Evolutionary conservation across 2,113 vertebrate species (phyloP).

Genomic region (Podarcis cretensis): DNA sequence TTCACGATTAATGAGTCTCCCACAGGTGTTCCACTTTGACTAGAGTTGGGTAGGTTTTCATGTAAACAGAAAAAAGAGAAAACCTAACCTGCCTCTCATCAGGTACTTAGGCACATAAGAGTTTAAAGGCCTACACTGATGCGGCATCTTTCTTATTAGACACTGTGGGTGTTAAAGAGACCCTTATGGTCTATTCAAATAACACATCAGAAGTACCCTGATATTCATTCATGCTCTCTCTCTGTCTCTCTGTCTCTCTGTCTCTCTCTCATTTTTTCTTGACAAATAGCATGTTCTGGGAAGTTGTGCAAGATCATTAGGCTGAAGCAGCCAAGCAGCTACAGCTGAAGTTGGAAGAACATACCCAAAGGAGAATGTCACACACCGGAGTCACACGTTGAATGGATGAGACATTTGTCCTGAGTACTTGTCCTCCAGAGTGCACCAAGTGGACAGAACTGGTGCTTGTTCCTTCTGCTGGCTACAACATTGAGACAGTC

Average conservation of each 20-base stretch:
- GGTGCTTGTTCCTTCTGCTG: not conserved
- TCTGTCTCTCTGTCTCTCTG: not conserved
- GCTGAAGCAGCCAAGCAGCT: conserved; percentile 31
- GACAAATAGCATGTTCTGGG: not conserved
- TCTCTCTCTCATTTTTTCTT: conserved; percentile 38
- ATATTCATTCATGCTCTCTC: conserved; percentile 1
- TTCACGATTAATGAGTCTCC: conserved; percentile 61
- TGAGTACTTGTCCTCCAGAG: not conserved
- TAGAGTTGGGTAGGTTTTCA: conserved; percentile 54
- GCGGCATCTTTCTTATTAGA: conserved; percentile 60
- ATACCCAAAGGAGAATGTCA: conserved; percentile 27
- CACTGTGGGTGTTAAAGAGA: conserved; percentile 18
- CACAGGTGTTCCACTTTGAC: conserved; percentile 64
- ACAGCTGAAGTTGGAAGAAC: conserved; percentile 1
- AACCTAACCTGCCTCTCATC: conserved; percentile 50
- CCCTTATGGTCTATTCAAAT: conserved; percentile 48
- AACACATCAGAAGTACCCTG: conserved; percentile 37
- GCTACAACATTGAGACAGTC: not conserved
- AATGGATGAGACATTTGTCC: not conserved
- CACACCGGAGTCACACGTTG: not conserved
- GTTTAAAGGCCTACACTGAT: conserved; percentile 57
- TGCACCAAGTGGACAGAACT: not conserved
- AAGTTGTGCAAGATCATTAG: conserved; percentile 47
- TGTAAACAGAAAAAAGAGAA: conserved; percentile 44
- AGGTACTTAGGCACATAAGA: conserved; percentile 42